These are phyloP conservation scores for Champsocephalus gunnari DNA, from an alignment of 2,797 vertebrate species.

Conservation along the genomic window DNA sequence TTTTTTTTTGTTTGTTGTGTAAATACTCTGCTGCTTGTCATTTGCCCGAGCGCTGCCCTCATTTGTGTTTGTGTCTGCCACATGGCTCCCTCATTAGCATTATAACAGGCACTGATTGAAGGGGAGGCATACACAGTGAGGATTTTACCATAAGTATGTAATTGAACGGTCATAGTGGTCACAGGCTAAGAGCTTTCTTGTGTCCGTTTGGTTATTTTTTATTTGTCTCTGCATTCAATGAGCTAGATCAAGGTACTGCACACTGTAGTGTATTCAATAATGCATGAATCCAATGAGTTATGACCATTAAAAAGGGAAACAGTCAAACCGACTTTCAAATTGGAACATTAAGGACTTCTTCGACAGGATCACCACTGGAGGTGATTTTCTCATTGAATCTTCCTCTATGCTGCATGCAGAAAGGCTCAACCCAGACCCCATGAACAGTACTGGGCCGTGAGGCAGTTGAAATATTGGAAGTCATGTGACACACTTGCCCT, in stretches of 20 bases:
- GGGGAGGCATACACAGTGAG: slow-evolving; percentile 26
- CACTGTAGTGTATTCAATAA: not conserved
- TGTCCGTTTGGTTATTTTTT: not conserved
- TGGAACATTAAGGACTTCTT: not conserved
- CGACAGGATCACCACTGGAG: not conserved
- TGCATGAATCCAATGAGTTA: accelerated
- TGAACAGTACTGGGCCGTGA: too few species aligned
- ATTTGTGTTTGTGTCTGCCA: slow-evolving; percentile 59
- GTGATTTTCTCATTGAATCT: not conserved
- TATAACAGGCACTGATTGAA: slow-evolving; percentile 50
- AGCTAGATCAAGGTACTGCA: not conserved
- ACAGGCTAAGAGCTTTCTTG: not conserved
- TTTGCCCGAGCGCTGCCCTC: slow-evolving; percentile 48
- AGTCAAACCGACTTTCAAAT: not conserved
- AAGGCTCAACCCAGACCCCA: not conserved
- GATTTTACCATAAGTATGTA: slow-evolving; percentile 17
- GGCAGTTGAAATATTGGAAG: too few species aligned
- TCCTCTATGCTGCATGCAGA: not conserved
- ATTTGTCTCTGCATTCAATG: not conserved
- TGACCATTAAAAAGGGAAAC: not conserved
- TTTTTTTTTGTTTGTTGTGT: slow-evolving; percentile 28
- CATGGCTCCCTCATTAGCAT: slow-evolving; percentile 63
- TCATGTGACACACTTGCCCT: too few species aligned
- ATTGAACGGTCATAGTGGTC: not conserved
- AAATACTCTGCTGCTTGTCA: slow-evolving; percentile 50